Evolutionary conservation across 1,140 invertebrate genomes (phyloP).

Genomic region (Chlorops oryzae): DNA sequence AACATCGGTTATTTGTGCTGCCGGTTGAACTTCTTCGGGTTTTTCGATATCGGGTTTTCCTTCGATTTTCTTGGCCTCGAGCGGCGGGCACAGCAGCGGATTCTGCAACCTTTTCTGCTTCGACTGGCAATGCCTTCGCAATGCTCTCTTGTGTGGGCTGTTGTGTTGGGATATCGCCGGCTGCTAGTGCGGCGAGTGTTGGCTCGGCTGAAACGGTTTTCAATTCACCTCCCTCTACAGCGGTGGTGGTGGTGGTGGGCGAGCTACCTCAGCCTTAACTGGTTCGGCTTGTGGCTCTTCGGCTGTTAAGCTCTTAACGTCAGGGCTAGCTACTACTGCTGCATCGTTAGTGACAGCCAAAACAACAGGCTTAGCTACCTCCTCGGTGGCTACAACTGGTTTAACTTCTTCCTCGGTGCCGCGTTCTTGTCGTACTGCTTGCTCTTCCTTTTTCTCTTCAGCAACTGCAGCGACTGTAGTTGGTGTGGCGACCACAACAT

Average conservation of each 20-base stretch:
- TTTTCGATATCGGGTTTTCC: constrained; percentile 22
- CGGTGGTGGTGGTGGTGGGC: neutral
- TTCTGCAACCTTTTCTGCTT: constrained; percentile 6
- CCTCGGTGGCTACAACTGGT: constrained; percentile 7
- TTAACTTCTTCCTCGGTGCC: constrained; percentile 23
- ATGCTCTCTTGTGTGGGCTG: constrained; percentile 5
- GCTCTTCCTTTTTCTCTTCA: constrained; percentile 16
- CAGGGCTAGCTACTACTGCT: neutral
- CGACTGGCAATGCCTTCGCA: constrained; percentile 5
- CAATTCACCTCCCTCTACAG: no score
- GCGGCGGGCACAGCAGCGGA: neutral
- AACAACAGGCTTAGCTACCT: constrained; percentile 10
- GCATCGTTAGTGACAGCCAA: constrained; percentile 1
- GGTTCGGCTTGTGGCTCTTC: constrained; percentile 11
- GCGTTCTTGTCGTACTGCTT: constrained; percentile 29
- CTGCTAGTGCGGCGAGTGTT: constrained; percentile 1
- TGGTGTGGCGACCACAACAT: constrained; percentile 1
- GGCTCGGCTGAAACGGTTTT: no score
- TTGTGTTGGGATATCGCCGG: constrained; percentile 3
- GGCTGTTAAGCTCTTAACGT: constrained; percentile 4
- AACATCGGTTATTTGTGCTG: constrained; percentile 11
- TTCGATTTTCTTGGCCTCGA: constrained; percentile 2
- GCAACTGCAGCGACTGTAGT: neutral
- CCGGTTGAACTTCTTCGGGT: constrained; percentile 18
- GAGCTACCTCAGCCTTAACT: neutral